Base-by-base conservation (phyloP, 1,140 invertebrate species). In the Zaprionus inermis region DNA sequence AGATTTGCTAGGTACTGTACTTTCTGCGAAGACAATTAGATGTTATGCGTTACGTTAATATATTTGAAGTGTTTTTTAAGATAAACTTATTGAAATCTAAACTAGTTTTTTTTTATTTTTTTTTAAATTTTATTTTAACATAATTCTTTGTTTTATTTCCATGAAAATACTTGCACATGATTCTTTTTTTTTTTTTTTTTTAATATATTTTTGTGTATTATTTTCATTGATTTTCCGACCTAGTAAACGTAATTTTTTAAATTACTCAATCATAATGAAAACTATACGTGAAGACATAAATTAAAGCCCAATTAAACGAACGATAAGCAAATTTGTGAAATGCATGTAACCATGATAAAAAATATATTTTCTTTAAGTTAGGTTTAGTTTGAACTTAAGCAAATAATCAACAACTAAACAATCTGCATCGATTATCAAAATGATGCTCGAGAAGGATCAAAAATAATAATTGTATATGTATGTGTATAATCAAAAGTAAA, bases 91-190 rank as follows among this genome's bases (percentile, higher is more conserved):
- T 6, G 36, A 60, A 65, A 36, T 61, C 44, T 76, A 72, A 75
- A 24, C 49, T 52, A 51, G 11, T 49, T 58, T 69, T 24, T 36
- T 56, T 49, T 3, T 56, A n/a, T 76, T 28, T 58, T 56, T 32
- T 63, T 65, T 73, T 30, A 22, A 30, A 58, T 73, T 41, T 46
- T 60, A 20, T 22, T 57, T 70, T 52, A 63, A 70, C 52, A 72
- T 78, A 77, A 68, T 72, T 80, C 51, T 80, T 79, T 84, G 70
- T 81, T 76, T 89, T 78, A 84, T 88, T 84, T 88, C 77, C 80
- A 78, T 83, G 84, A 89, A 88, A 88, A 88, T 89, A 89, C 84
- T 88, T 88, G 84, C 84, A 88, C 84, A 84, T 89, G 54, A 67
- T 88, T 54, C 74, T 58, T 70, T 44, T 75, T 36, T 65, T 41